phyloP scores from a whole-genome alignment of 2,113 vertebrate species.

The Speoplatyrhinus poulsoni region DNA sequence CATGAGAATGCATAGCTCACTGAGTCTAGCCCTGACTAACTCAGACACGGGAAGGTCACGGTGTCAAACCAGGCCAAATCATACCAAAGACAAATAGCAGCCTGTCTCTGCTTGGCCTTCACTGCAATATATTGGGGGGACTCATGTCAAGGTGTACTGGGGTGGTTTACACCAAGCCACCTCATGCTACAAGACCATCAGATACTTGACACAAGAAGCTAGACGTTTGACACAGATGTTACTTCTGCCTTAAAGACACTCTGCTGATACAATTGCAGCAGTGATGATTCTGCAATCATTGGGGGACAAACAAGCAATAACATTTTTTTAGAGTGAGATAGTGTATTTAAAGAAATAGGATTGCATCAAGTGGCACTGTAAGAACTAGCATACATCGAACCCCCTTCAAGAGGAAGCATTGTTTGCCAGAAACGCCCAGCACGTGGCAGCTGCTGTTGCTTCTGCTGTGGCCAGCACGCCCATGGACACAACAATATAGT shows the following conservation, averaged over 20 bases:
- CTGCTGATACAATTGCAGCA: neutral
- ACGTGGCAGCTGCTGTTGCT: constrained; percentile 29
- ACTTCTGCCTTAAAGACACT: constrained; percentile 17
- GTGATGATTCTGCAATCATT: neutral
- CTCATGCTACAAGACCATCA: too few relatives aligned
- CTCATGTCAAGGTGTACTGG: too few relatives aligned
- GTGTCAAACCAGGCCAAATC: neutral
- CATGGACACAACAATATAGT: constrained; percentile 41
- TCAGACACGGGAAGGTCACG: constrained; percentile 21
- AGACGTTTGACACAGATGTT: constrained; percentile 2
- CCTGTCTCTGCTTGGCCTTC: neutral
- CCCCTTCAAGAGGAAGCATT: constrained; percentile 48
- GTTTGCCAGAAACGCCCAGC: constrained; percentile 25
- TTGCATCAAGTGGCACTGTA: constrained; percentile 10
- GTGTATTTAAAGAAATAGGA: neutral
- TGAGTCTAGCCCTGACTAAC: constrained; percentile 12
- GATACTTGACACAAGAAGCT: constrained; percentile 8
- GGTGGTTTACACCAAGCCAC: too few relatives aligned
- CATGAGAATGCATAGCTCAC: constrained; percentile 30
- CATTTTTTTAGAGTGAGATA: neutral
- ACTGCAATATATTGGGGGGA: too few relatives aligned
- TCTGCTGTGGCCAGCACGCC: constrained; percentile 28
- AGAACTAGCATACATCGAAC: constrained; percentile 39
- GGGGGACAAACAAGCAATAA: neutral
- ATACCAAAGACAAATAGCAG: too few relatives aligned